phyloP scores from a whole-genome alignment of 2,797 vertebrate genomes.

The Champsocephalus gunnari region DNA sequence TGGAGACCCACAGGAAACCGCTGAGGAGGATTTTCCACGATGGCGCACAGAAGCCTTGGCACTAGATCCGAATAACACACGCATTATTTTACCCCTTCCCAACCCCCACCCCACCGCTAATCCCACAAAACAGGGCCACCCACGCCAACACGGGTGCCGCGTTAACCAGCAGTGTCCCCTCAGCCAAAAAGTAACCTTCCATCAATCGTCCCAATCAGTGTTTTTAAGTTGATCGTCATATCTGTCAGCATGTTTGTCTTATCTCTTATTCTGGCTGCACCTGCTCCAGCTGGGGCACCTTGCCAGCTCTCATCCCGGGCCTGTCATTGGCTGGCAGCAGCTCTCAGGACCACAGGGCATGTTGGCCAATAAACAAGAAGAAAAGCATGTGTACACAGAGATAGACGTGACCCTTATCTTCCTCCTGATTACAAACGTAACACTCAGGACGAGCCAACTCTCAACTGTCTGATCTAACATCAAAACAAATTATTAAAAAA shows the following conservation, averaged over 20 bases:
- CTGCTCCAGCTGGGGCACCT: conserved; percentile 67
- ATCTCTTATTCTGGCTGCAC: conserved; percentile 73
- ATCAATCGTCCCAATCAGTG: conserved; percentile 58
- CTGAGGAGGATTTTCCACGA: conserved; percentile 83
- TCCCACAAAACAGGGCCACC: conserved; percentile 67
- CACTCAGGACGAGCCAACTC: background rate
- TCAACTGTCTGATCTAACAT: conserved; percentile 42
- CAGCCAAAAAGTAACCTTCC: conserved; percentile 22
- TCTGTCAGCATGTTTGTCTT: conserved; percentile 64
- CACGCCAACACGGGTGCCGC: conserved; percentile 46
- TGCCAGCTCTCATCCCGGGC: conserved; percentile 64
- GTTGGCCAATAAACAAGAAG: conserved; percentile 68
- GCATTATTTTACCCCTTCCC: conserved; percentile 26
- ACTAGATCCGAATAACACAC: conserved; percentile 35
- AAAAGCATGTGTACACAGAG: conserved; percentile 54
- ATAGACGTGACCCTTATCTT: conserved; percentile 46
- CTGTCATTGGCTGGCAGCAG: conserved; percentile 56
- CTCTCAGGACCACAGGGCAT: conserved; percentile 44
- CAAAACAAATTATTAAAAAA: conserved; percentile 58
- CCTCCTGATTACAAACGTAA: conserved; percentile 26
- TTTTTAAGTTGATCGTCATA: conserved; percentile 62
- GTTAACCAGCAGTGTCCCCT: conserved; percentile 29
- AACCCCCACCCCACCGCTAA: conserved; percentile 38
- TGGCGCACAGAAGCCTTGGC: conserved; percentile 78
- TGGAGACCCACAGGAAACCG: conserved; percentile 83